Conservation (phyloP, 2,113 vertebrate species). For the Mola mola region DNA sequence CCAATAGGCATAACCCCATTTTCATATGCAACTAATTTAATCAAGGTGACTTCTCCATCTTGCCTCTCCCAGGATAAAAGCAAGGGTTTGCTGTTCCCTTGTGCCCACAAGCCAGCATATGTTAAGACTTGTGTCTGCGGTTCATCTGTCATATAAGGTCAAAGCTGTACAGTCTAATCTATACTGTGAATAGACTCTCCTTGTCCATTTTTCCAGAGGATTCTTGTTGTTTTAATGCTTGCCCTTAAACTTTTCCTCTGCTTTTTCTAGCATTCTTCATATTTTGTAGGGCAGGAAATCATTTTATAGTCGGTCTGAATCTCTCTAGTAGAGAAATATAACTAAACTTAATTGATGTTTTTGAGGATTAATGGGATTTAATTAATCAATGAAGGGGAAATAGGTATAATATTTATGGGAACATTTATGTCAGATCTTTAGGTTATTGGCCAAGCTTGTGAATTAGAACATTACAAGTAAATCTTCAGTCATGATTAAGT, state of each 20-base stretch:
- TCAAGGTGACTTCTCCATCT: conserved; percentile 79
- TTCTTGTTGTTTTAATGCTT: conserved; percentile 62
- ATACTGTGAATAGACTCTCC: conserved; percentile 45
- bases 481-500: too few species aligned
- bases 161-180: conserved; percentile 45
- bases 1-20: conserved; percentile 78
- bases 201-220: conserved; percentile 37
- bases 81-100: conserved; percentile 65
- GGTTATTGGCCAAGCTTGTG: too few species aligned
- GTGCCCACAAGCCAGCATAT: conserved; percentile 71
- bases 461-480: too few species aligned
- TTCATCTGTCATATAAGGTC: conserved; percentile 54
- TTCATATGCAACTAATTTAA: conserved; percentile 80
- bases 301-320: conserved; percentile 5
- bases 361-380: background rate
- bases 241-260: conserved; percentile 41
- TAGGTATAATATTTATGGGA: too few species aligned
- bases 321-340: background rate
- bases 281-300: conserved; percentile 26
- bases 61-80: conserved; percentile 65
- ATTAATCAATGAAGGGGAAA: background rate
- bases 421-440: too few species aligned
- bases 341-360: background rate
- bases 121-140: conserved; percentile 66
- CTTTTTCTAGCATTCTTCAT: conserved; percentile 18